Conservation (phyloP, 2,888 invertebrate species). For the Eupithecia subfuscata region DNA sequence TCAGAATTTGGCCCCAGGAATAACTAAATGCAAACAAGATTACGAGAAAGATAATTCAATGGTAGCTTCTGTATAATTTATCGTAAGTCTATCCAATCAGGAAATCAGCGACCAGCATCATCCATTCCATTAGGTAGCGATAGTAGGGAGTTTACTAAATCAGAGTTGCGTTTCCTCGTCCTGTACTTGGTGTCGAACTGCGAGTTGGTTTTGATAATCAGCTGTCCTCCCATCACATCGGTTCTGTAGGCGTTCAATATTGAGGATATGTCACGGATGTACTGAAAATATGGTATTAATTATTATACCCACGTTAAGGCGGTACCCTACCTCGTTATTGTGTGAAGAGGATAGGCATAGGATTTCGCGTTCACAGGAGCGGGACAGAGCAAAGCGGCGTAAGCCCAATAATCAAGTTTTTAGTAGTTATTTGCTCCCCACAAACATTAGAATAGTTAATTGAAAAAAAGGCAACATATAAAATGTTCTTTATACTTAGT, state of each 20-base stretch:
- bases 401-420: too few relatives aligned
- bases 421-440: too few relatives aligned
- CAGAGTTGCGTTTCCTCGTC: conserved; percentile 87
- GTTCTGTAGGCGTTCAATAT: conserved; percentile 62
- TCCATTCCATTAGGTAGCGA: conserved; percentile 90
- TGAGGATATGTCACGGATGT: conserved; percentile 60
- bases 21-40: neutral
- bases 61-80: neutral
- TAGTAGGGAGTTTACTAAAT: conserved; percentile 89
- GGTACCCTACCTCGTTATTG: too few relatives aligned
- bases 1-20: neutral
- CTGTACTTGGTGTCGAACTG: conserved; percentile 62
- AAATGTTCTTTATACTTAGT: too few relatives aligned
- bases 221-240: conserved; percentile 45
- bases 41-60: neutral
- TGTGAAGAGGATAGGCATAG: too few relatives aligned
- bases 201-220: conserved; percentile 57
- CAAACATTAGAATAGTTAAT: too few relatives aligned
- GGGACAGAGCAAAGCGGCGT: too few relatives aligned
- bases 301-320: neutral
- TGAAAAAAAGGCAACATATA: too few relatives aligned
- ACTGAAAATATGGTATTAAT: conserved; percentile 49
- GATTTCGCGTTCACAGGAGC: too few relatives aligned
- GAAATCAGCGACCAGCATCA: conserved; percentile 86
- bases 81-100: neutral